These are phyloP conservation scores for Taurulus bubalis DNA, from an alignment of 2,113 vertebrate genomes.

Conservation along the genomic window DNA sequence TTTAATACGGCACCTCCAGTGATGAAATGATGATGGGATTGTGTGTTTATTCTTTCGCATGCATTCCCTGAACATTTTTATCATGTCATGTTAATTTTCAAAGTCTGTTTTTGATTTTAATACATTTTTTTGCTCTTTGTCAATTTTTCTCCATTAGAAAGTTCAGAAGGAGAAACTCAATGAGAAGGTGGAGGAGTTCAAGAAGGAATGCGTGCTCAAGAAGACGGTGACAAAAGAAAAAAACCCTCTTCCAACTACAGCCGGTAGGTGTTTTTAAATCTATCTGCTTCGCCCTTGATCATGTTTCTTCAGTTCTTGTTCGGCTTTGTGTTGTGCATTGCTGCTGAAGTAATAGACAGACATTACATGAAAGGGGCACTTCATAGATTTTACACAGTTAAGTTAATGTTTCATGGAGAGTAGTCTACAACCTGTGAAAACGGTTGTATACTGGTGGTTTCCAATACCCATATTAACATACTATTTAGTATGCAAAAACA, in stretches of 20 bases:
- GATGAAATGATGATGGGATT: background rate
- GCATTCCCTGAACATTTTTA: background rate
- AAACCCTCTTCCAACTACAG: constrained; percentile 78
- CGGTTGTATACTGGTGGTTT: background rate
- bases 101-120: background rate
- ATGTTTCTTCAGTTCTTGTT: background rate
- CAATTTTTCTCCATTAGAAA: constrained; percentile 15
- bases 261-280: background rate
- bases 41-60: background rate
- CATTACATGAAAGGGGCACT: background rate
- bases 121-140: background rate
- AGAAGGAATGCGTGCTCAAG: constrained; percentile 80
- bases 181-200: constrained; percentile 74
- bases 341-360: background rate
- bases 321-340: background rate
- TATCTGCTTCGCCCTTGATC: background rate
- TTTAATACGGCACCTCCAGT: background rate
- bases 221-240: constrained; percentile 86
- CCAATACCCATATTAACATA: background rate
- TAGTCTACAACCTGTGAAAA: background rate
- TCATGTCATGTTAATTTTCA: background rate
- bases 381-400: background rate
- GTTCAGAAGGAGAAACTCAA: background rate
- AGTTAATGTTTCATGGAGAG: background rate
- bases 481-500: no score